Percentiles rank a stretch among this genome's conserved stretches.
Evolutionary conservation across 37 sponge, comb jelly and placozoan species (phyloP).

Genomic region (Axinella damicornis): DNA sequence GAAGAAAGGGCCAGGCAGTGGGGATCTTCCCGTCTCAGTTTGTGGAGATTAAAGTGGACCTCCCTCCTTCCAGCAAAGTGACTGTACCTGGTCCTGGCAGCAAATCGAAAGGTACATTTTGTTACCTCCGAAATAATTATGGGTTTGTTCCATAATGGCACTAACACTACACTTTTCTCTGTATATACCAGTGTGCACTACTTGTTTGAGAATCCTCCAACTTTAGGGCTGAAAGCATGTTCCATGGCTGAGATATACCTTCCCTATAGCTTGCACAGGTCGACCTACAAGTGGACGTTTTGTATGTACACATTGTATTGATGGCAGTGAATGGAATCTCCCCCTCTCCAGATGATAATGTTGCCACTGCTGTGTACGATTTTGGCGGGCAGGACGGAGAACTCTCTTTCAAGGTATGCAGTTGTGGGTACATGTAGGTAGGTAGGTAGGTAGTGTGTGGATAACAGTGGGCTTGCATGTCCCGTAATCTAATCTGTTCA

Average conservation of each 20-base stretch:
- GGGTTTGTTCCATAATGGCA: too few relatives aligned
- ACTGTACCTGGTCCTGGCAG: not conserved
- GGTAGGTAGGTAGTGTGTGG: not conserved
- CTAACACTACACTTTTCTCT: too few relatives aligned
- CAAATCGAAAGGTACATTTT: too few relatives aligned
- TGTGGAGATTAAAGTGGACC: constrained; percentile 76
- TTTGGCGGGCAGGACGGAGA: constrained; percentile 85
- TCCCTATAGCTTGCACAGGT: too few relatives aligned
- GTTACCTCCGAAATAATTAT: too few relatives aligned
- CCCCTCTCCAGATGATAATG: not conserved
- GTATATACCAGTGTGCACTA: too few relatives aligned
- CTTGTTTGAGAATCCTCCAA: too few relatives aligned
- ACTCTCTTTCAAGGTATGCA: constrained; percentile 79
- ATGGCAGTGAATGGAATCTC: not conserved
- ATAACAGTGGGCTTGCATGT: not conserved
- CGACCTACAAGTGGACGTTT: too few relatives aligned
- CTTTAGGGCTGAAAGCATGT: too few relatives aligned
- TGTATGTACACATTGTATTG: too few relatives aligned
- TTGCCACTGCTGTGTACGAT: constrained; percentile 53
- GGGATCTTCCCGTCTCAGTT: constrained; percentile 82
- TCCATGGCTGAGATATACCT: too few relatives aligned
- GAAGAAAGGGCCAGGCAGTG: constrained; percentile 31
- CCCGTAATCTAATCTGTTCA: not conserved
- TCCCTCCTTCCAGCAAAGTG: not conserved
- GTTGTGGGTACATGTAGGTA: not conserved